phyloP scores from a whole-genome alignment of 1,140 invertebrate species.

The Acromyrmex charruanus region DNA sequence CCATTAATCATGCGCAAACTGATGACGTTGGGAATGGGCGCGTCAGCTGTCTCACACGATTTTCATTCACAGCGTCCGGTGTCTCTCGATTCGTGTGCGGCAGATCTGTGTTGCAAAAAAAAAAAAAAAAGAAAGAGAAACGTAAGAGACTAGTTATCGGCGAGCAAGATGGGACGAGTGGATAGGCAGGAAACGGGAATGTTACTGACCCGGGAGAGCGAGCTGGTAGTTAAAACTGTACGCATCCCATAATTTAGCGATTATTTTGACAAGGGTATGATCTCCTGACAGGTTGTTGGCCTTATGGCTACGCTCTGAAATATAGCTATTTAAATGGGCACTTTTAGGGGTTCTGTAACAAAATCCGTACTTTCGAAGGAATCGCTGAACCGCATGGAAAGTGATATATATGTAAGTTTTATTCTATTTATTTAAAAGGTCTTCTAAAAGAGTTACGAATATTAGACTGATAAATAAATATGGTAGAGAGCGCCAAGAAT shows the following conservation, averaged over 20 bases:
- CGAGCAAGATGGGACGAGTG: conserved; percentile 73
- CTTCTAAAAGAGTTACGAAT: neutral
- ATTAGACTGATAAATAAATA: neutral
- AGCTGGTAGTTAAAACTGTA: conserved; percentile 80
- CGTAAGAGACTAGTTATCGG: conserved; percentile 66
- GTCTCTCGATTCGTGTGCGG: conserved; percentile 51
- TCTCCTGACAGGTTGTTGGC: conserved; percentile 82
- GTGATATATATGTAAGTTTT: neutral
- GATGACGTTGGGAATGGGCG: conserved; percentile 67
- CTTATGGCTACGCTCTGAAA: conserved; percentile 80
- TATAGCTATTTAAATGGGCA: conserved; percentile 81
- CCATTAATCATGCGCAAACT: conserved; percentile 69
- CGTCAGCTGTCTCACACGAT: conserved; percentile 71
- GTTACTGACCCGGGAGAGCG: conserved; percentile 72
- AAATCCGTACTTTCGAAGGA: conserved; percentile 69
- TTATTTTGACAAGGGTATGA: conserved; percentile 86
- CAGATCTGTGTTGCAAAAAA: neutral
- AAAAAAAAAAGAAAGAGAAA: conserved; percentile 5
- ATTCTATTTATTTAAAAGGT: neutral
- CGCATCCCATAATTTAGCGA: conserved; percentile 85
- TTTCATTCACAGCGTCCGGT: conserved; percentile 56
- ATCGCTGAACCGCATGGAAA: neutral
- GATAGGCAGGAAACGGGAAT: conserved; percentile 81
- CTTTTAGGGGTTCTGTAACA: conserved; percentile 74
- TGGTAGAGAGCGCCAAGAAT: too few species aligned